Percentiles rank a stretch among this genome's conserved stretches.
Conservation (phyloP, 2,113 vertebrate species). For the Carassius auratus region DNA sequence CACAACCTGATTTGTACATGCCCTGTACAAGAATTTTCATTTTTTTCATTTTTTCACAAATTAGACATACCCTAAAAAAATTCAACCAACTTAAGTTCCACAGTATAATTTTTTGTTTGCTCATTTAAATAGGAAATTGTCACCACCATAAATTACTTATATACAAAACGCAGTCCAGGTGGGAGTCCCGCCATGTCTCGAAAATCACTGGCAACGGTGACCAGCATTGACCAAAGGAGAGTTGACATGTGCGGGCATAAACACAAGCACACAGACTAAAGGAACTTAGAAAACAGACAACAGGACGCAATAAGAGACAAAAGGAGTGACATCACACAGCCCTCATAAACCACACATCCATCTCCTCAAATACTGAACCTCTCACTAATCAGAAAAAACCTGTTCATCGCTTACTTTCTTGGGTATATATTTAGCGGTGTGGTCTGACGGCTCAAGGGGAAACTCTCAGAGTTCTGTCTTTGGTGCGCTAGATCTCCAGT, state of each 20-base stretch:
- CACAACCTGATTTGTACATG: slow-evolving; percentile 83
- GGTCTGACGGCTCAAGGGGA: slow-evolving; percentile 74
- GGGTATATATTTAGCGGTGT: slow-evolving; percentile 62
- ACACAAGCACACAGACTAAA: slow-evolving; percentile 42
- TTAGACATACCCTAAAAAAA: slow-evolving; percentile 90
- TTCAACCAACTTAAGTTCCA: slow-evolving; percentile 92
- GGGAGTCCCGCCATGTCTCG: slow-evolving; percentile 63
- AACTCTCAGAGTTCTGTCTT: slow-evolving; percentile 75
- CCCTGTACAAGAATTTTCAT: slow-evolving; percentile 84
- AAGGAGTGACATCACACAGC: slow-evolving; percentile 66
- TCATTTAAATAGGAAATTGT: slow-evolving; percentile 88
- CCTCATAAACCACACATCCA: slow-evolving; percentile 55
- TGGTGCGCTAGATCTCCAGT: slow-evolving; percentile 75
- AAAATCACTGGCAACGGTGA: slow-evolving; percentile 58
- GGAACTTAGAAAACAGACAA: slow-evolving; percentile 48
- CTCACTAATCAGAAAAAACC: slow-evolving; percentile 8
- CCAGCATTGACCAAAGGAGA: slow-evolving; percentile 61
- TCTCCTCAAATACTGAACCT: slow-evolving; percentile 48
- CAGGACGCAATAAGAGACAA: slow-evolving; percentile 65
- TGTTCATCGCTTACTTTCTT: slow-evolving; percentile 53
- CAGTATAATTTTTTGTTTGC: slow-evolving; percentile 76
- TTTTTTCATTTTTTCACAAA: slow-evolving; percentile 83
- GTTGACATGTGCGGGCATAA: slow-evolving; percentile 42
- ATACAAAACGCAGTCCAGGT: slow-evolving; percentile 81
- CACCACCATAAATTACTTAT: slow-evolving; percentile 87